Evolutionary conservation across 2,113 vertebrate species (phyloP).

Genomic region (Axis porcinus): DNA sequence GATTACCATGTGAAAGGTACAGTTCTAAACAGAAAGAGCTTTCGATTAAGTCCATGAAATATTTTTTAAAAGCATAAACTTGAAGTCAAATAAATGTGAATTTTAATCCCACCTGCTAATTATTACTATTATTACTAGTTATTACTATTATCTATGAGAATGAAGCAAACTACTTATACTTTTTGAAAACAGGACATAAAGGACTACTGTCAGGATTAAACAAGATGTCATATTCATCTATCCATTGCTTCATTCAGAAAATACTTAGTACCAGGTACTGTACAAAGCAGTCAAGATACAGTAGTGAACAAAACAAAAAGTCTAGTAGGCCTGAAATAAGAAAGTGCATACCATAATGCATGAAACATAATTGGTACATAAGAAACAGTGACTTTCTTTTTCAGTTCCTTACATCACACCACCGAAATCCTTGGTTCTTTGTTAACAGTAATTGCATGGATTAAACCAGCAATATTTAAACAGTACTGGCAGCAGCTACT

Average conservation of each 20-base stretch:
- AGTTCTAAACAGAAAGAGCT: not conserved
- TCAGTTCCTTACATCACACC: not conserved
- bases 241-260: not conserved
- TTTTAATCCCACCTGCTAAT: not conserved
- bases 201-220: not conserved
- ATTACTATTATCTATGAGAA: not conserved
- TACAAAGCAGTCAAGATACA: not conserved
- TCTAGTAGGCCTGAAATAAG: not conserved
- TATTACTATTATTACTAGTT: not conserved
- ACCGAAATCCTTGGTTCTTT: not conserved
- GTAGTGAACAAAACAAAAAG: not conserved
- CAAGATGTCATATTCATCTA: not conserved
- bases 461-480: not conserved
- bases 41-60: not conserved
- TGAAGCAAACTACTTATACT: not conserved
- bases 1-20: not conserved
- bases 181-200: not conserved
- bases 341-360: not conserved
- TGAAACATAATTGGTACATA: not conserved
- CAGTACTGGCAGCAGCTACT: not conserved
- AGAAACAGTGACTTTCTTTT: not conserved
- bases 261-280: not conserved
- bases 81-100: not conserved
- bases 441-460: not conserved
- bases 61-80: not conserved